phyloP scores from a whole-genome alignment of 2,797 vertebrate genomes.

The Oreochromis mossambicus region DNA sequence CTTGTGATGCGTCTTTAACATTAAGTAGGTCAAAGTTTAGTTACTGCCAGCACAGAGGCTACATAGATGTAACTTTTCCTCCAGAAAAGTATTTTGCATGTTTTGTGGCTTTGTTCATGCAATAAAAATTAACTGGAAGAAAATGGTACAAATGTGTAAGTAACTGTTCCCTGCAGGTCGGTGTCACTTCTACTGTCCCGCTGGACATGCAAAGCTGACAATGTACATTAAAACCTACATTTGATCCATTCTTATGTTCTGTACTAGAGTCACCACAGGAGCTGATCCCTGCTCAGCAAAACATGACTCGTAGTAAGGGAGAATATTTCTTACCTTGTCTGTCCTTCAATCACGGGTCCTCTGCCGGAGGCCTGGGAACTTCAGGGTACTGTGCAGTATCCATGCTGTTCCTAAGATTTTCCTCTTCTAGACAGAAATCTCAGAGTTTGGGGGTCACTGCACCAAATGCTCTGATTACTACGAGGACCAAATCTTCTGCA shows the following conservation, averaged over 20 bases:
- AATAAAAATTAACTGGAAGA: background rate
- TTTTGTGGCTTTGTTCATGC: background rate
- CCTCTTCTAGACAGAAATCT: background rate
- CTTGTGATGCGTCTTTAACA: background rate
- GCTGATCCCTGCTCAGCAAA: background rate
- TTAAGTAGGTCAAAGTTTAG: background rate
- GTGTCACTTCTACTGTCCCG: background rate
- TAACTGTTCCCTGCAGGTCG: background rate
- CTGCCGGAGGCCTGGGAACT: background rate
- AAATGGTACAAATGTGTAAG: background rate
- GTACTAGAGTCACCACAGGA: background rate
- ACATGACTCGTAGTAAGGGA: background rate
- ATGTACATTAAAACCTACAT: background rate
- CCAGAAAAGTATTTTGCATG: background rate
- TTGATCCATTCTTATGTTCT: background rate
- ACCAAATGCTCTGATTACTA: background rate
- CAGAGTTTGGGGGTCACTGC: background rate
- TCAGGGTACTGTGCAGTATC: background rate
- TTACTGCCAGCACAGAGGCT: background rate
- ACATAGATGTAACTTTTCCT: background rate
- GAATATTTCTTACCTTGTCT: background rate
- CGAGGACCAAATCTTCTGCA: rapidly evolving
- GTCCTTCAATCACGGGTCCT: background rate
- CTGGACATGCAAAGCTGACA: background rate
- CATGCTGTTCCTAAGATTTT: background rate